Percentiles rank a stretch among this genome's conserved stretches.
These are phyloP conservation scores for Octonoba sinensis DNA, from an alignment of 2,888 invertebrate species.

Conservation along the genomic window DNA sequence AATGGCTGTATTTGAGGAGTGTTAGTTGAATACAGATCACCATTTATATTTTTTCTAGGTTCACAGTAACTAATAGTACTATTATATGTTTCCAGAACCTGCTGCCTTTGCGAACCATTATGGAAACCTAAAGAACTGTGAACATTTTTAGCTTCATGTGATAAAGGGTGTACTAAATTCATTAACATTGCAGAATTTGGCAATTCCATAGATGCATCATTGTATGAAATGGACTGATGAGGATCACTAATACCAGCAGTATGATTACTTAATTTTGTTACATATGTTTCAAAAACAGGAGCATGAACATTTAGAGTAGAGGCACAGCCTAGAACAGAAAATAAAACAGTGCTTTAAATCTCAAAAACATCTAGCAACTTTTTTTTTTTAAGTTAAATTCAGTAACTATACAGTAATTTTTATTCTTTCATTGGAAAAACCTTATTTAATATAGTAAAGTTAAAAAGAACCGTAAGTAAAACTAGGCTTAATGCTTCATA, in stretches of 20 bases:
- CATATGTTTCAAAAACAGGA: slow-evolving; percentile 41
- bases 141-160: no score
- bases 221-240: slow-evolving; percentile 10
- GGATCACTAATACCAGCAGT: background rate
- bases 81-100: slow-evolving; percentile 14
- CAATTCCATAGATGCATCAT: slow-evolving; percentile 8
- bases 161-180: background rate
- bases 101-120: slow-evolving; percentile 18
- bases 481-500: no score
- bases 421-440: no score
- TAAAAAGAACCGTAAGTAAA: no score
- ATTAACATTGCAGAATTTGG: background rate
- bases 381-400: no score
- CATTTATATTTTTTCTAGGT: slow-evolving; percentile 20
- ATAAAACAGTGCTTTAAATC: background rate
- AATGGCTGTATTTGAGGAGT: background rate
- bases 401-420: no score
- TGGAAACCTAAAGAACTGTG: background rate
- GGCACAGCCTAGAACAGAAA: slow-evolving; percentile 9
- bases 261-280: slow-evolving; percentile 3
- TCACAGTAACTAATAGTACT: slow-evolving; percentile 3
- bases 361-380: no score
- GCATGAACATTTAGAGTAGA: slow-evolving; percentile 57
- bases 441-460: no score
- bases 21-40: slow-evolving; percentile 11